These are phyloP conservation scores for Aptenodytes patagonicus DNA, from an alignment of 2,113 vertebrate genomes.

Conservation along the genomic window DNA sequence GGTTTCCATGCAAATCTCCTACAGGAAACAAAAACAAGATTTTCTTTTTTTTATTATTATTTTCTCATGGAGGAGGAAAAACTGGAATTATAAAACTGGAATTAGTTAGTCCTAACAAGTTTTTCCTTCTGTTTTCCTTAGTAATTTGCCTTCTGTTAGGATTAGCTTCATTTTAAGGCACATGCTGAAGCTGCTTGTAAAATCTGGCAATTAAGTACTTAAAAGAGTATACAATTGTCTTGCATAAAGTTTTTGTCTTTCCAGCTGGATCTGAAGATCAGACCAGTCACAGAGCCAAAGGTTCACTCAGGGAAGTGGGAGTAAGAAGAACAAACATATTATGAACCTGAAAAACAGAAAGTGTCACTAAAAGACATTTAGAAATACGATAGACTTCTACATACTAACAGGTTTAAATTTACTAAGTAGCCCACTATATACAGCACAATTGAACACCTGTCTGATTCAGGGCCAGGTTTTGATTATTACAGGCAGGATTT, in stretches of 20 bases:
- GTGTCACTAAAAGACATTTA: not conserved
- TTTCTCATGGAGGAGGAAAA: not conserved
- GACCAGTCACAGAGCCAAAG: not conserved
- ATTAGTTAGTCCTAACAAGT: not conserved
- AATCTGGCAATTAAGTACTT: not conserved
- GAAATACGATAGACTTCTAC: not conserved
- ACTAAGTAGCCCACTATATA: not conserved
- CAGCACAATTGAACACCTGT: not conserved
- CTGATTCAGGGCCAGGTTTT: not conserved
- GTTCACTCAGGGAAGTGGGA: not conserved
- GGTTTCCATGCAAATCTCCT: conserved; percentile 95
- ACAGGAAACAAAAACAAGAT: not conserved
- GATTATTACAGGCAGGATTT: not conserved
- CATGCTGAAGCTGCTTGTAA: not conserved
- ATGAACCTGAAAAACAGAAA: not conserved
- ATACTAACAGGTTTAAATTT: not conserved
- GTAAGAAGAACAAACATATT: not conserved
- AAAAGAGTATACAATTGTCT: not conserved
- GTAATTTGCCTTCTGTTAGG: not conserved
- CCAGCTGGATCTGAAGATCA: not conserved
- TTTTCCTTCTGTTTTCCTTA: not conserved
- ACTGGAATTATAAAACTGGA: not conserved
- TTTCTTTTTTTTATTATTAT: not conserved
- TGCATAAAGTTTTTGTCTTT: not conserved
- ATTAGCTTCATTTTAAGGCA: not conserved